A percentile compares a stretch with the other conserved stretches of the same genome.
phyloP scores from a whole-genome alignment of 2,113 vertebrate species.

The Speoplatyrhinus poulsoni region DNA sequence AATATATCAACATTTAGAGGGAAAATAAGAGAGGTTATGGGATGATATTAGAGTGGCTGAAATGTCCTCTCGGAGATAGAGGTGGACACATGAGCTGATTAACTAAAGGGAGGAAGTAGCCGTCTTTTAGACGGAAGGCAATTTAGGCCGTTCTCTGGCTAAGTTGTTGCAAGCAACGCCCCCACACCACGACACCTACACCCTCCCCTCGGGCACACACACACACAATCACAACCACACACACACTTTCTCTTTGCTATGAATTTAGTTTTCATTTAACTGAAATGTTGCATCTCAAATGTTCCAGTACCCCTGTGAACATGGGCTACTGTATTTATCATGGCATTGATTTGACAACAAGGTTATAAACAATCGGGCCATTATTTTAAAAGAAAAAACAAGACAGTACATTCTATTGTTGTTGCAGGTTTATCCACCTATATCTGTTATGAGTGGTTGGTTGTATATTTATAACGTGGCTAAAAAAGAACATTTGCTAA shows the following conservation, averaged over 20 bases:
- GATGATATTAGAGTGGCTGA: slow-evolving; percentile 71
- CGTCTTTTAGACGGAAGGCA: slow-evolving; percentile 63
- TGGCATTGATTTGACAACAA: no score
- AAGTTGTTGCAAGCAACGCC: slow-evolving; percentile 17
- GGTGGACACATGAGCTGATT: slow-evolving; percentile 62
- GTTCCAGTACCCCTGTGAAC: no score
- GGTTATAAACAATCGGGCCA: no score
- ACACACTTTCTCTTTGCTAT: not conserved
- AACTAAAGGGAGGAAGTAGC: slow-evolving; percentile 65
- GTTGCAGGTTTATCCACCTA: no score
- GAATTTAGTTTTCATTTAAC: slow-evolving; percentile 4
- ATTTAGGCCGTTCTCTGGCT: slow-evolving; percentile 54
- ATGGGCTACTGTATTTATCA: no score
- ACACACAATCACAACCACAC: slow-evolving; percentile 15
- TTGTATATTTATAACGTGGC: no score
- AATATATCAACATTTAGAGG: slow-evolving; percentile 77
- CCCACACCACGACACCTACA: not conserved
- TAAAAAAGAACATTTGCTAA: no score
- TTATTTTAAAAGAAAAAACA: no score
- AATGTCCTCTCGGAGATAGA: slow-evolving; percentile 70
- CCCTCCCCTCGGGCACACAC: not conserved
- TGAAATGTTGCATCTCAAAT: not conserved
- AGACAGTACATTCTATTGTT: no score
- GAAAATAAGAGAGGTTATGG: slow-evolving; percentile 76
- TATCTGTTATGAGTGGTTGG: no score